Conservation (phyloP, 92 coral and sea anemone species). For the Paragorgia papillata region DNA sequence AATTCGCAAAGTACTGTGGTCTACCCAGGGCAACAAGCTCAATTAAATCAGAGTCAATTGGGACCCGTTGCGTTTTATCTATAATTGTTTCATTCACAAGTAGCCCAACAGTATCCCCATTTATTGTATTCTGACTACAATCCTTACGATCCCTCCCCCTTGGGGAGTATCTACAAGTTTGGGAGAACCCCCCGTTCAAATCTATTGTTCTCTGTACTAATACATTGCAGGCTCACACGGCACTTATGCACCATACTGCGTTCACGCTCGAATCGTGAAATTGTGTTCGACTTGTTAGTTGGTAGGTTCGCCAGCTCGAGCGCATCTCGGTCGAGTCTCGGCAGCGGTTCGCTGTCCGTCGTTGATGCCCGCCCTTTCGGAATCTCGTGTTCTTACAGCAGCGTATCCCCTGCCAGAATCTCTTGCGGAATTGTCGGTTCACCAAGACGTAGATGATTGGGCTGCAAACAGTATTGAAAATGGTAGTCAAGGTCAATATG, state of each 20-base stretch:
- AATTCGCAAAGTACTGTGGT: too few species aligned
- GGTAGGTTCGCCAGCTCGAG: slow-evolving; percentile 30
- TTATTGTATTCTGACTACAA: too few species aligned
- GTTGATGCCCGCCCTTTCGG: not conserved
- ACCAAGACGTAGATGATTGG: slow-evolving; percentile 43
- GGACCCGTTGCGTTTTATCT: too few species aligned
- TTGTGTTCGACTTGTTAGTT: slow-evolving; percentile 34
- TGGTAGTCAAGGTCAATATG: slow-evolving; percentile 22
- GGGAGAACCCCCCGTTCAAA: too few species aligned
- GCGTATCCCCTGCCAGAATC: slow-evolving; percentile 35
- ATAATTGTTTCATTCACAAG: too few species aligned
- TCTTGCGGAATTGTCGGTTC: slow-evolving; percentile 32
- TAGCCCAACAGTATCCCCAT: too few species aligned
- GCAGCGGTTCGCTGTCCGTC: not conserved
- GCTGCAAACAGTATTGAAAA: slow-evolving; percentile 24
- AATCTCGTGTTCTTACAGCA: not conserved
- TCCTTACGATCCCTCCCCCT: too few species aligned
- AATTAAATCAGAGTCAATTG: too few species aligned
- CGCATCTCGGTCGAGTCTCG: slow-evolving; percentile 19
- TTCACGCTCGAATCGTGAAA: slow-evolving; percentile 13
- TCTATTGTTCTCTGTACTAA: not conserved
- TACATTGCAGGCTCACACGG: slow-evolving; percentile 5
- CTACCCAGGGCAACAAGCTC: too few species aligned
- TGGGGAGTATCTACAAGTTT: too few species aligned
- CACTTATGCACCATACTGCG: slow-evolving; percentile 6